A percentile compares a stretch with the other conserved stretches of the same genome.
Conservation (phyloP, 2,113 vertebrate genomes). For the Diadophis punctatus region DNA sequence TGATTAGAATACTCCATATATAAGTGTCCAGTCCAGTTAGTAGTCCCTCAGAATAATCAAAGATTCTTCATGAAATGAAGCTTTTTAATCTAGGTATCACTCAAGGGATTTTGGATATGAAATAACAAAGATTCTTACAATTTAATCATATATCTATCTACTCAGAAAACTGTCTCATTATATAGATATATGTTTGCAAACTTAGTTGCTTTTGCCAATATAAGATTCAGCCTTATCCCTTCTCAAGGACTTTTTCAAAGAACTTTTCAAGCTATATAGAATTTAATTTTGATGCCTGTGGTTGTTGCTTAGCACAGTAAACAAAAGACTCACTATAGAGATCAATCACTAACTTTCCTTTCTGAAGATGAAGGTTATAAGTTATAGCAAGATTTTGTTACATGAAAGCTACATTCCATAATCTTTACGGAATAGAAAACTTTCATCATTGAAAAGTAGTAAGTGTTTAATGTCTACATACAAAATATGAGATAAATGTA, state of each 20-base stretch:
- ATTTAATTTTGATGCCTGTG: neutral
- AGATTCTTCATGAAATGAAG: neutral
- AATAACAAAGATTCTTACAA: slow-evolving; percentile 7
- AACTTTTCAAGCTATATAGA: neutral
- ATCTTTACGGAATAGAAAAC: neutral
- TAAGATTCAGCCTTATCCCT: neutral
- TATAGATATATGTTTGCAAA: slow-evolving; percentile 1
- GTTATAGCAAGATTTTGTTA: neutral
- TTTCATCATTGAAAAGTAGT: neutral
- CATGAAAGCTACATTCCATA: neutral
- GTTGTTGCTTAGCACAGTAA: neutral
- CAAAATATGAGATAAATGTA: neutral
- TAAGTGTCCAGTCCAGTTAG: neutral
- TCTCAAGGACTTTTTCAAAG: neutral
- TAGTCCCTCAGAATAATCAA: neutral
- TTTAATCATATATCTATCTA: neutral
- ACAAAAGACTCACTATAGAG: neutral
- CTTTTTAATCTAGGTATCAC: neutral
- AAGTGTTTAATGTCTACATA: neutral
- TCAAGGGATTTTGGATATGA: neutral
- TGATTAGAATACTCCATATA: neutral
- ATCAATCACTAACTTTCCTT: neutral
- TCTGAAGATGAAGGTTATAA: neutral
- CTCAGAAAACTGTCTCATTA: neutral
- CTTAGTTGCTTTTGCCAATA: neutral